Conservation (phyloP, 2,797 vertebrate genomes). For the Cryptoprocta ferox region DNA sequence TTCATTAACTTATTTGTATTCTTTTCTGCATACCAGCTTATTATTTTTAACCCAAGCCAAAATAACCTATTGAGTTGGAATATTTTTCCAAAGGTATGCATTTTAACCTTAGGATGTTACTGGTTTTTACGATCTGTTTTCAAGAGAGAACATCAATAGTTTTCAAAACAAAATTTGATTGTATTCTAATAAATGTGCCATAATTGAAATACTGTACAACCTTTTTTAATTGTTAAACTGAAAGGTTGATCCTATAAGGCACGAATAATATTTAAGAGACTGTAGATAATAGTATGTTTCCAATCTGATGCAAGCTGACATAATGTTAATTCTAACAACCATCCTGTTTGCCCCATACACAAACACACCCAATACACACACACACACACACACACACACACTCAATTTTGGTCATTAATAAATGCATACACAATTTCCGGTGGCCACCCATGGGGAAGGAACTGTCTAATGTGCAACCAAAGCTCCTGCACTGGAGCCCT, state of each 20-base stretch:
- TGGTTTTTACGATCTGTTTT: background rate
- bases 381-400: background rate
- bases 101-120: background rate
- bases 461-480: background rate
- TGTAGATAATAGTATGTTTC: background rate
- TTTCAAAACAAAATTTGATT: background rate
- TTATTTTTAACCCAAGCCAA: background rate
- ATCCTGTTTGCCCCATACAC: background rate
- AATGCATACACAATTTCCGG: background rate
- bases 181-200: background rate
- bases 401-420: background rate
- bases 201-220: slow-evolving; percentile 17
- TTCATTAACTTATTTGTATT: background rate
- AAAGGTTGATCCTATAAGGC: background rate
- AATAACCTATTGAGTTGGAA: background rate
- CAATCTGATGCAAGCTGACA: background rate
- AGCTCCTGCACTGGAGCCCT: background rate
- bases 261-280: background rate
- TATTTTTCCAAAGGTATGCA: background rate
- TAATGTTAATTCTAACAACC: background rate
- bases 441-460: background rate
- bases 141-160: background rate
- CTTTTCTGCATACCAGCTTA: background rate
- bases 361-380: background rate
- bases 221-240: background rate